Conservation (phyloP, 2,113 vertebrate species). For the Strigops habroptila region DNA sequence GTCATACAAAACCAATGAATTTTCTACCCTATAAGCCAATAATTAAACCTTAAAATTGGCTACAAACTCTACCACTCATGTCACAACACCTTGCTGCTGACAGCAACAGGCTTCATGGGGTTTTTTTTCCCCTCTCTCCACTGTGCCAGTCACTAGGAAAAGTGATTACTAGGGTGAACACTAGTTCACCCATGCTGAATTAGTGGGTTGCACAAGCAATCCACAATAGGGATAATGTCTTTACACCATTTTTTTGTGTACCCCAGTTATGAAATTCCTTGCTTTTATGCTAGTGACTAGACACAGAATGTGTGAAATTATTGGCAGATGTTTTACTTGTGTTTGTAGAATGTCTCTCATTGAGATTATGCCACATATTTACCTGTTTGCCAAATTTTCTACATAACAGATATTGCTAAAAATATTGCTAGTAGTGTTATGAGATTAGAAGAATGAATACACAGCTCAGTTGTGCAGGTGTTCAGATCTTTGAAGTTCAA, state of each 20-base stretch:
- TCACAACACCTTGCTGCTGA: not conserved
- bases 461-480: not conserved
- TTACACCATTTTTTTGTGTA: not conserved
- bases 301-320: not conserved
- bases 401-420: not conserved
- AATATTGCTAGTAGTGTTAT: not conserved
- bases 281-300: not conserved
- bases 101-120: fast-evolving
- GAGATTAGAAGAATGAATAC: not conserved
- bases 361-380: not conserved
- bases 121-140: not conserved
- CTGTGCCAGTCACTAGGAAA: not conserved
- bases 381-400: not conserved
- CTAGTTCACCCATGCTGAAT: not conserved
- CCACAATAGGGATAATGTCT: not conserved
- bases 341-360: not conserved
- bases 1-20: not conserved
- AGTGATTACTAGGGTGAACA: not conserved
- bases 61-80: not conserved
- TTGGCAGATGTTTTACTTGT: not conserved
- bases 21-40: not conserved
- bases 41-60: not conserved
- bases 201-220: not conserved
- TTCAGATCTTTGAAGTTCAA: not conserved
- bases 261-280: not conserved